Base-by-base conservation (phyloP, 2,113 vertebrate genomes). In the Sapayoa aenigma region DNA sequence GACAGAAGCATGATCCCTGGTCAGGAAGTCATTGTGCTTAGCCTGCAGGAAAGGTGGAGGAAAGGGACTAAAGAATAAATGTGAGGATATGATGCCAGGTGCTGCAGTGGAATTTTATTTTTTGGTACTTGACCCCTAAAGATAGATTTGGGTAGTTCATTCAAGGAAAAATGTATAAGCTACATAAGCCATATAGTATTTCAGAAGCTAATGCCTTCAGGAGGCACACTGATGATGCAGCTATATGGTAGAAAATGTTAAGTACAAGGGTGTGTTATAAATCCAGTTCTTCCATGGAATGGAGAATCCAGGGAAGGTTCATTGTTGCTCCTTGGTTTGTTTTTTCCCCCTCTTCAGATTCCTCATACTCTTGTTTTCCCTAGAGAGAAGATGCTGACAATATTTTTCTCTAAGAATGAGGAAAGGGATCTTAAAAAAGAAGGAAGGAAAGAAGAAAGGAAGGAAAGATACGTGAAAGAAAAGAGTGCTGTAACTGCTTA, bases 211-310 rank as follows among this genome's bases (percentile, higher is more conserved):
- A 67, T 47, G 9, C 35, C 18, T 75, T 49, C 35, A 33, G 37
- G 28, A 20, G n/a, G 1, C 1, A 0, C 5, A 5, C 12, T 42
- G 35, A 41, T 44, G 3, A 30, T 62, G 28, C 35, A 75, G 35
- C 20, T 69, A 2, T 5, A 16, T 49, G 37, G 27, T 56, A 75
- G 41, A 69, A 86, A 62, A 75, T 8, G 8, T 31, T 14, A 67
- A 28, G 39, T 42, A n/a, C 39, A 41, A 46, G 18, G 33, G 17
- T 53, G 15, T 55, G 41, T 49, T 22, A 56, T 31, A 49, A 68
- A 28, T 42, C 16, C 23, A 21, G 14, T 55, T 81, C 27, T 68
- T 74, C 39, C 4, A 28, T 7, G 4, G 53, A n/a, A 11, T 18
- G 8, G 12, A 39, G 24, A 28, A 46, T 18, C 11, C 14, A 47